phyloP scores from a whole-genome alignment of 2,888 invertebrate species.

The Oegoconia quadripuncta region DNA sequence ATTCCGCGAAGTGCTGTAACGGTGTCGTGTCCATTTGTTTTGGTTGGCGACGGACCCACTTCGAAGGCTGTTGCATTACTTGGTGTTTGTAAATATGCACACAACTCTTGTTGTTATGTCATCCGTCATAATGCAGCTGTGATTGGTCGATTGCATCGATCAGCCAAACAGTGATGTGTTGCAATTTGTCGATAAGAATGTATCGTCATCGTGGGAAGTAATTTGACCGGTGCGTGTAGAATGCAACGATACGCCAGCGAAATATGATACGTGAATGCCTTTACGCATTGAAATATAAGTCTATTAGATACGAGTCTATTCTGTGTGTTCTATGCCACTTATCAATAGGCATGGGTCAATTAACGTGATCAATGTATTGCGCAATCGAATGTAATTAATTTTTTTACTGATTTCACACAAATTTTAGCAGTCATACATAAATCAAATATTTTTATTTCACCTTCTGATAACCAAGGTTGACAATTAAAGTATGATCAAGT shows the following conservation, averaged over 20 bases:
- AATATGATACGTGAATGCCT: conserved; percentile 26
- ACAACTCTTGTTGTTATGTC: conserved; percentile 31
- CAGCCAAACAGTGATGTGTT: neutral
- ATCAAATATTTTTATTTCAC: too few species aligned
- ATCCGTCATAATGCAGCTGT: neutral
- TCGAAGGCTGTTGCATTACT: conserved; percentile 30
- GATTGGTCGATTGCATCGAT: neutral
- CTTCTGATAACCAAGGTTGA: too few species aligned
- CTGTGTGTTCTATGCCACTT: too few species aligned
- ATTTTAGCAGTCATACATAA: too few species aligned
- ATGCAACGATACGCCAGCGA: conserved; percentile 30
- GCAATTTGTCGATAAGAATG: conserved; percentile 1
- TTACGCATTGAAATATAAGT: conserved; percentile 21
- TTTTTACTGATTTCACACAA: too few species aligned
- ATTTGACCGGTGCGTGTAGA: conserved; percentile 28
- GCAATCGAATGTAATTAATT: too few species aligned
- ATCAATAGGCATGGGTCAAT: too few species aligned
- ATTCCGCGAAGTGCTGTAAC: conserved; percentile 74
- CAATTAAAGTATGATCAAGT: too few species aligned
- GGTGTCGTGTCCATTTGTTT: conserved; percentile 73
- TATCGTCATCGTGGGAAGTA: conserved; percentile 28
- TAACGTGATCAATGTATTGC: too few species aligned
- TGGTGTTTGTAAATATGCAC: conserved; percentile 24
- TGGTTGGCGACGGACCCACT: conserved; percentile 48
- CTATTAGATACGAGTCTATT: too few species aligned